Conservation (phyloP, 2,113 vertebrate genomes). For the Harpagus bidentatus region DNA sequence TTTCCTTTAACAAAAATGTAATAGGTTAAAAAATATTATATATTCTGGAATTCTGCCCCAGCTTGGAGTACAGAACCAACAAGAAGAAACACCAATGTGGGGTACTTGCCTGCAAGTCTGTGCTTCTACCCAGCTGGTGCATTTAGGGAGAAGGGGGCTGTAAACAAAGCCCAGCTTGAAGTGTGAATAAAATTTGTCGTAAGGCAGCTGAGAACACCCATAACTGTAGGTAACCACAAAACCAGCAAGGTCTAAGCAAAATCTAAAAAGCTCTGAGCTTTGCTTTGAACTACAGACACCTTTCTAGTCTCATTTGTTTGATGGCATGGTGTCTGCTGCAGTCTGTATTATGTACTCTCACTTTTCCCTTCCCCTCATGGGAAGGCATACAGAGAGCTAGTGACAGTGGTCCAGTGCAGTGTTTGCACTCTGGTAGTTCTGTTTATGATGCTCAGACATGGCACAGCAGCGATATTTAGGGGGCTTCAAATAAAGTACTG, state of each 20-base stretch:
- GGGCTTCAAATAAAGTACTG: not conserved
- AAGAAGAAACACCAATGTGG: not conserved
- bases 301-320: not conserved
- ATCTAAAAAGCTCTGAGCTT: not conserved
- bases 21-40: not conserved
- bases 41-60: not conserved
- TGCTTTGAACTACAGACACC: not conserved
- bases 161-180: not conserved
- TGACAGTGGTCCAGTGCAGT: not conserved
- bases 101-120: not conserved
- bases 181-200: not conserved
- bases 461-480: not conserved
- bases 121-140: not conserved
- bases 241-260: not conserved
- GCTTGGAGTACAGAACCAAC: not conserved
- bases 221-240: not conserved
- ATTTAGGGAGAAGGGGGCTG: not conserved
- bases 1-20: not conserved
- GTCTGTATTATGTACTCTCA: not conserved
- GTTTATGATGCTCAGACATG: not conserved
- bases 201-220: not conserved
- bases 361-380: not conserved
- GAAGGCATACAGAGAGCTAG: not conserved
- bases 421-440: not conserved
- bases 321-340: not conserved